A percentile compares a stretch with the other conserved stretches of the same genome.
Evolutionary conservation across 2,113 vertebrate species (phyloP).

Genomic region (Psettodes erumei): DNA sequence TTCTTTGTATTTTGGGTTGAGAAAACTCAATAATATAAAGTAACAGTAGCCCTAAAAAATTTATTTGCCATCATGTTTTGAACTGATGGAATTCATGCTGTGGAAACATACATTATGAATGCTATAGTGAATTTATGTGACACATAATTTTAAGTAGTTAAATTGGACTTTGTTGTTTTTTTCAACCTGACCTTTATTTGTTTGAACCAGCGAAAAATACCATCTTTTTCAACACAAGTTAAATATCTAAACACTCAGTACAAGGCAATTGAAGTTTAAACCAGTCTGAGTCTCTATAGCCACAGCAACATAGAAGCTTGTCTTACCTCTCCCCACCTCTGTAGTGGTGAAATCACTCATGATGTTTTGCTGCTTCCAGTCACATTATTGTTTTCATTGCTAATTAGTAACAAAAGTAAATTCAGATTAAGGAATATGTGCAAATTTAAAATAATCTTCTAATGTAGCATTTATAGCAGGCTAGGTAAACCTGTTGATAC

Average conservation of each 20-base stretch:
- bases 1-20: neutral
- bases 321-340: neutral
- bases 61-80: too few relatives aligned
- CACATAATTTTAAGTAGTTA: neutral
- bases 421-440: conserved; percentile 2
- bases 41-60: neutral
- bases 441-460: conserved; percentile 1
- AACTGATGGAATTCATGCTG: too few relatives aligned
- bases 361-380: neutral
- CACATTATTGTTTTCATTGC: neutral
- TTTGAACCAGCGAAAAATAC: neutral
- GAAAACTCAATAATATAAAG: neutral
- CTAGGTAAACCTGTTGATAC: neutral
- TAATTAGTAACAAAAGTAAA: neutral
- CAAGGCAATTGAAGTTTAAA: too few relatives aligned
- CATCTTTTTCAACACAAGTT: conserved; percentile 14
- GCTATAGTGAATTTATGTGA: neutral
- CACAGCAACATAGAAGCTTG: neutral
- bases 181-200: neutral
- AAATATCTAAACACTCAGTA: too few relatives aligned
- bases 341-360: neutral
- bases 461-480: conserved; percentile 22
- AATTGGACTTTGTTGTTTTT: neutral
- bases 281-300: neutral
- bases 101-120: neutral